These are phyloP conservation scores for Etheostoma nigrum DNA, from an alignment of 2,797 vertebrate species.

Conservation along the genomic window DNA sequence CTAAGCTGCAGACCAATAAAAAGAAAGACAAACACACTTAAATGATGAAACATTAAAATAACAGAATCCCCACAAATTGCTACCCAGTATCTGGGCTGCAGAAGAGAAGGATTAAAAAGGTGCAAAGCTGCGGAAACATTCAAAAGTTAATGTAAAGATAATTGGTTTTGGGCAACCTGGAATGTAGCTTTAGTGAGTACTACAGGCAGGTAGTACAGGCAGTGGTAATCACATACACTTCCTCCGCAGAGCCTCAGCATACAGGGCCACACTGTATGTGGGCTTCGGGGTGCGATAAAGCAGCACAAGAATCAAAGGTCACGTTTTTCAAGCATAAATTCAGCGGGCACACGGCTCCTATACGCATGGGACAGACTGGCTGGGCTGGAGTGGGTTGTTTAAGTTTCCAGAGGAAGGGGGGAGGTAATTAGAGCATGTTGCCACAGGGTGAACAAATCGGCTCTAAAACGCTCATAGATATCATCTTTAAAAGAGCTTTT, in stretches of 20 bases:
- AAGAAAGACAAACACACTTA: background rate
- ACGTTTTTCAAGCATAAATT: constrained; percentile 87
- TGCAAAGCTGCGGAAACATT: background rate
- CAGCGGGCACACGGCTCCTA: constrained; percentile 65
- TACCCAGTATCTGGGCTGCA: accelerated
- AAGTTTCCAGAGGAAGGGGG: background rate
- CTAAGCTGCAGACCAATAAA: background rate
- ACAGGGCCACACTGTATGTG: constrained; percentile 80
- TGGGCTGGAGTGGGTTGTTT: no score
- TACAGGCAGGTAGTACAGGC: constrained; percentile 42
- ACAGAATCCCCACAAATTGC: background rate
- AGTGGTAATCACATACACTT: constrained; percentile 80
- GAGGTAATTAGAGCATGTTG: constrained; percentile 88
- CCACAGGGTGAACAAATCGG: constrained; percentile 86
- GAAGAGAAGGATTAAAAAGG: background rate
- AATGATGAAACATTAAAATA: background rate
- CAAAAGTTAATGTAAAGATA: constrained; percentile 22
- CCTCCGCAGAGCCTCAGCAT: constrained; percentile 71
- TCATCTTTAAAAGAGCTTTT: constrained; percentile 92
- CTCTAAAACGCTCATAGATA: constrained; percentile 86
- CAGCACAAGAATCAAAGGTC: constrained; percentile 81
- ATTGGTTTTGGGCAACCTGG: constrained; percentile 31
- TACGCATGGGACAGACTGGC: constrained; percentile 64
- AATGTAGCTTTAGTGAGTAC: constrained; percentile 47
- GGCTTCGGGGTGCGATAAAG: constrained; percentile 84